Evolutionary conservation across 2,113 vertebrate genomes (phyloP), one percentile per base, ranked within the genome.

Genomic region (Centrocercus urophasianus): DNA sequence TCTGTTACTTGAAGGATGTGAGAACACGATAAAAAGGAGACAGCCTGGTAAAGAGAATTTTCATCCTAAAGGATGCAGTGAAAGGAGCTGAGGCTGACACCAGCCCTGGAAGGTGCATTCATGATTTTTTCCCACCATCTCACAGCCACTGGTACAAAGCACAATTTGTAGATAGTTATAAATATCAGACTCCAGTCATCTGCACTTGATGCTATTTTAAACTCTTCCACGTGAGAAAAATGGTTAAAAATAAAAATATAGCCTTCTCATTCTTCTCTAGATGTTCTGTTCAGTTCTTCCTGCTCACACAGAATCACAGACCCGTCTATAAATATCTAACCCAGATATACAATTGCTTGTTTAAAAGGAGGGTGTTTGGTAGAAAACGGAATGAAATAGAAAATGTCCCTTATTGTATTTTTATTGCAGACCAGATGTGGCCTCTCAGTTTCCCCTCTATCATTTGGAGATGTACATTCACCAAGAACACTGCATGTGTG

Each of bases 281-380:
- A 97, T 79, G 83, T 83, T 97, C 95, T 93, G 71, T 92, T 97
- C 74, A 92, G 76, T 94, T 94, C 93, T 96, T 88, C 91, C 57
- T 60, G 77, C 94, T 93, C 96, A 96, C 96, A 96, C 86, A 92
- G 91, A 96, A 94, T 91, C 54, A 65, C 80, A 82, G 96, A 96
- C 86, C 95, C 38, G 6, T 91, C 96, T 98, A 97, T 97, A 96
- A 98, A 97, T 97, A 98, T 97, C 96, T 97, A 97, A 97, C 97
- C 97, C 95, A 97, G 96, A 97, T 97, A 89, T 89, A 82, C 59
- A 88, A 93, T 74, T 81, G 93, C 60, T 83, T 91, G 77, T 94
- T 95, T 95, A 82, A 93, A 93, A 92, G 81, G 88, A 91, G 81
- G 57, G 70, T 89, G 71, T 91, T 75, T 71, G 72, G 73, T 77